Evolutionary conservation across 2,888 invertebrate species (phyloP).

Genomic region (Hirudinaria manillensis): DNA sequence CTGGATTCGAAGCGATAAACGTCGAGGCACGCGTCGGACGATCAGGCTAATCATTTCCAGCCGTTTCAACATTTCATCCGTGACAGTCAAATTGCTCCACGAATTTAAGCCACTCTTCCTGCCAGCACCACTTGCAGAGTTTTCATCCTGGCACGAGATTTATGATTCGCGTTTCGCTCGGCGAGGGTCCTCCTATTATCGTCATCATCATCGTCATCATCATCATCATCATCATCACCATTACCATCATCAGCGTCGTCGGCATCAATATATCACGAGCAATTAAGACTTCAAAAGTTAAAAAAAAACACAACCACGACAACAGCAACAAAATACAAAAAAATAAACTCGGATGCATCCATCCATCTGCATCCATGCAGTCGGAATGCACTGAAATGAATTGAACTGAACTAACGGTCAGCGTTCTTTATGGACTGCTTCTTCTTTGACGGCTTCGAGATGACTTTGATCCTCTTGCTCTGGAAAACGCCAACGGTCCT

Average conservation of each 20-base stretch:
- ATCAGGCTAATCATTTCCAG: no score
- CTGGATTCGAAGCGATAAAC: no score
- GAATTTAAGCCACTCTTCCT: not conserved
- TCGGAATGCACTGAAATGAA: no score
- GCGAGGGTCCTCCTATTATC: no score
- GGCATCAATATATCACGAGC: not conserved
- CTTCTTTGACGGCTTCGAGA: slow-evolving; percentile 98
- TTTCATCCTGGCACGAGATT: no score
- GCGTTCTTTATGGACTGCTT: slow-evolving; percentile 98
- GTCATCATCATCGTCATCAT: not conserved
- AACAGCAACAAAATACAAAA: slow-evolving; percentile 7
- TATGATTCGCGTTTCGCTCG: no score
- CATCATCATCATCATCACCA: not conserved
- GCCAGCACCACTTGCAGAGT: no score
- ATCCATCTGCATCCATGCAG: no score
- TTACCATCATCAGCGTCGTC: slow-evolving; percentile 2
- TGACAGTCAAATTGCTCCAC: no score
- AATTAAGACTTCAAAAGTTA: not conserved
- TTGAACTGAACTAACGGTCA: slow-evolving; percentile 62
- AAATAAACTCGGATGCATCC: no score
- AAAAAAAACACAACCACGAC: slow-evolving; percentile 7
- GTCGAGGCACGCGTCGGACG: no score
- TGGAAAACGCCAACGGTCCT: slow-evolving; percentile 98
- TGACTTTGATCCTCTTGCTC: slow-evolving; percentile 97
- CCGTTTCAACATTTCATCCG: no score